Base-by-base conservation (phyloP, 2,888 invertebrate species). In the Odontocerum albicorne region DNA sequence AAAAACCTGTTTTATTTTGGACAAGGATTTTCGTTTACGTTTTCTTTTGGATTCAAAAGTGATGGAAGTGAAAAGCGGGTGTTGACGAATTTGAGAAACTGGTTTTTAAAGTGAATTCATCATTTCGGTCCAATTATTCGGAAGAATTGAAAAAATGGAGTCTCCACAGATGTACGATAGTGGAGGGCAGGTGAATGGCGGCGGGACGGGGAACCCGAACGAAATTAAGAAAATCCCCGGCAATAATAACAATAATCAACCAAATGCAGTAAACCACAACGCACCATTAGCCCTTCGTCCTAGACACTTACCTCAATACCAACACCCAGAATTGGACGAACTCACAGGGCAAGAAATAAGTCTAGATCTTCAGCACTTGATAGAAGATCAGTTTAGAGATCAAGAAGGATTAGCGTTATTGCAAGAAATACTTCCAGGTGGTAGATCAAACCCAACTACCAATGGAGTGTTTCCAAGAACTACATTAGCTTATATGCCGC, bases 301-400 rank as follows among this genome's bases (percentile, higher is more conserved):
- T 64, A 84, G 83, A 66, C 78, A 89, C 66, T 78, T 86, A 65
- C 82, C 88, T 56, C 84, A 85, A 63, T 89, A 88, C 72, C 85
- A 87, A 59, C 88, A 90, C 55, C 87, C 88, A 58, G 92, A 94
- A 68, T 75, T 94, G 59, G 89, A 90, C 69, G 94, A 94, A 71
- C 82, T 96, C 66, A 93, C 92, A 71, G 90, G 90, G 55, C 92
- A 93, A 63, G 96, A 96, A 74, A 92, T 95, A 70, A 92, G 92
- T 62, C 79, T 96, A 67, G 95, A 96, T 68, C 79, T 96, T 63
- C 93, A 95, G 69, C 90, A 92, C 72, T 82, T 96, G 66, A 94
- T 96, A 68, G 93, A 94, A 75, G 94, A 94, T 71, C 92, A 92
- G 75, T 93, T 94, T 75, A 85, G 88, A 65, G 92, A 93, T 64